Evolutionary conservation across 2,888 invertebrate species (phyloP).

Genomic region (Steinernema scapterisci): DNA sequence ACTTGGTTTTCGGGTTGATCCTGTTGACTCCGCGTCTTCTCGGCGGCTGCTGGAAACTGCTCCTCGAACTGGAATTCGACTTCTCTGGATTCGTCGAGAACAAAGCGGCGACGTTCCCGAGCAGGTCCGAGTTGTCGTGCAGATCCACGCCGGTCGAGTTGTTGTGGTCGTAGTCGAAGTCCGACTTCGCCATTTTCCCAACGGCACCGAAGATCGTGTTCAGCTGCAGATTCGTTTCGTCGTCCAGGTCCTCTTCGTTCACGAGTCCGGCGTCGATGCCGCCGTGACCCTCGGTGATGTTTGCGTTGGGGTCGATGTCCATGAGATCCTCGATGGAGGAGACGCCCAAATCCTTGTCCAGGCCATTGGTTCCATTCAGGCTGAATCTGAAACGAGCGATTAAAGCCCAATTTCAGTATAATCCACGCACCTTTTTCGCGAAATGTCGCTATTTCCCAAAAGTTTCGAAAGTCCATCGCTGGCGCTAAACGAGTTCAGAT

Average conservation of each 20-base stretch:
- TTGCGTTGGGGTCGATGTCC: conserved; percentile 52
- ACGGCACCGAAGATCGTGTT: conserved; percentile 38
- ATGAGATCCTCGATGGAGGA: conserved; percentile 53
- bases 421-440: neutral
- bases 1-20: conserved; percentile 24
- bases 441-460: neutral
- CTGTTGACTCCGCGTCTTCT: conserved; percentile 16
- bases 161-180: conserved; percentile 26
- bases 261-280: conserved; percentile 1
- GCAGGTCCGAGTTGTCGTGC: conserved; percentile 11
- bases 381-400: neutral
- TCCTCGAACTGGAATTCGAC: neutral
- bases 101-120: conserved; percentile 9
- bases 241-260: conserved; percentile 36
- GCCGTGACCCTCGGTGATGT: conserved; percentile 37
- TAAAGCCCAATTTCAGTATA: neutral
- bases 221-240: conserved; percentile 39
- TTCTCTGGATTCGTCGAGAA: conserved; percentile 3
- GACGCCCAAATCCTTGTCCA: conserved; percentile 15
- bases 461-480: neutral
- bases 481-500: neutral
- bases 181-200: conserved; percentile 33
- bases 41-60: neutral
- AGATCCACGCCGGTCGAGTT: neutral
- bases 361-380: neutral